Evolutionary conservation across 2,113 vertebrate species (phyloP).

Genomic region (Calyptomena viridis): DNA sequence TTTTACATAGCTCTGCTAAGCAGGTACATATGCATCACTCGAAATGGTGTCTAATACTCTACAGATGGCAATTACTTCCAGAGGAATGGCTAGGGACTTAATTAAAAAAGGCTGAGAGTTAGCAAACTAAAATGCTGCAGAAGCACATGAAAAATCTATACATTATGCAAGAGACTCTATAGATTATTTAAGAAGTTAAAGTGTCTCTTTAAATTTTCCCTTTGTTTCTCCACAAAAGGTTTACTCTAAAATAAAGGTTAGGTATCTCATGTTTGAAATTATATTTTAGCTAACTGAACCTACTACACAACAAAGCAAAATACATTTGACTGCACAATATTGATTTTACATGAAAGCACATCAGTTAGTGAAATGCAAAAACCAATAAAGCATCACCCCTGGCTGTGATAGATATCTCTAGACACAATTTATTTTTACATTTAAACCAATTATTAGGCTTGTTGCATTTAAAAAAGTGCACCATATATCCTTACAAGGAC

Average conservation of each 20-base stretch:
- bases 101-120: conserved; percentile 74
- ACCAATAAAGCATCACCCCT: conserved; percentile 70
- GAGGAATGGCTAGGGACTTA: conserved; percentile 74
- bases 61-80: conserved; percentile 72
- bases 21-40: conserved; percentile 52
- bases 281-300: conserved; percentile 43
- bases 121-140: conserved; percentile 61
- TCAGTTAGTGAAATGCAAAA: conserved; percentile 76
- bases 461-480: conserved; percentile 67
- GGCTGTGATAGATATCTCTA: conserved; percentile 62
- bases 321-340: conserved; percentile 66
- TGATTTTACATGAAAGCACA: conserved; percentile 76
- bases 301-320: conserved; percentile 65
- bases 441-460: conserved; percentile 74
- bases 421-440: conserved; percentile 76
- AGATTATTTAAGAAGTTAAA: conserved; percentile 65
- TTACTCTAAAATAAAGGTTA: conserved; percentile 55
- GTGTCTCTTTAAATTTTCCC: conserved; percentile 47
- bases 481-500: conserved; percentile 69
- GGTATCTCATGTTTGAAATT: conserved; percentile 43
- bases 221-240: conserved; percentile 43
- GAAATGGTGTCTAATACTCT: conserved; percentile 70
- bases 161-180: conserved; percentile 52
- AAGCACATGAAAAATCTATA: conserved; percentile 70
- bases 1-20: conserved; percentile 58